phyloP scores from a whole-genome alignment of 1,140 invertebrate species.

The Diorhabda carinulata region DNA sequence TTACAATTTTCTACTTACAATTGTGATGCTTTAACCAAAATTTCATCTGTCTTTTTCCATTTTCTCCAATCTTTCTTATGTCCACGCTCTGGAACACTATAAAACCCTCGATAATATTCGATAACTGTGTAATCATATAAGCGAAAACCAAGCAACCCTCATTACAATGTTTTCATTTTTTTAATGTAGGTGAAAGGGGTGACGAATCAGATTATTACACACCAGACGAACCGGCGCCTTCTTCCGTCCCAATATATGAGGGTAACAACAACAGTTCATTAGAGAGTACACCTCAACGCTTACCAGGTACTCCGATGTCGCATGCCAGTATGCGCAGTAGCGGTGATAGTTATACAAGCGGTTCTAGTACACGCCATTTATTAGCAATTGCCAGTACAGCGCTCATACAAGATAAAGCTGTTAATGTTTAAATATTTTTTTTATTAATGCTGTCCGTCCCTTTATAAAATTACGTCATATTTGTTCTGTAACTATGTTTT shows the following conservation, averaged over 20 bases:
- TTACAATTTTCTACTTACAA: no score
- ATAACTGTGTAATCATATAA: no score
- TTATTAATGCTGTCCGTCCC: background rate
- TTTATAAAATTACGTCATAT: background rate
- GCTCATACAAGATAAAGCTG: constrained; percentile 6
- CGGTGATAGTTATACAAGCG: constrained; percentile 67
- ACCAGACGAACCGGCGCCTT: constrained; percentile 63
- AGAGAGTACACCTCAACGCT: constrained; percentile 44
- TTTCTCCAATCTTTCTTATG: no score
- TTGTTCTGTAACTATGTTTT: background rate
- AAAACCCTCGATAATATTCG: no score
- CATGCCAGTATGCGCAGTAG: constrained; percentile 65
- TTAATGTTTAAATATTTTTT: constrained; percentile 9
- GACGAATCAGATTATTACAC: constrained; percentile 72
- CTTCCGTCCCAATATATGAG: constrained; percentile 44
- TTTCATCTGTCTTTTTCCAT: no score
- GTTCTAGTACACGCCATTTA: constrained; percentile 65
- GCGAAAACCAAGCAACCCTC: no score
- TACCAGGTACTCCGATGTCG: constrained; percentile 60
- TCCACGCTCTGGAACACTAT: no score
- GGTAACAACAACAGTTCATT: constrained; percentile 33
- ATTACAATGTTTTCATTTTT: no score
- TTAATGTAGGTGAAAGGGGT: constrained; percentile 38
- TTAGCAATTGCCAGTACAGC: constrained; percentile 47
- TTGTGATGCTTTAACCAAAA: no score